Percentiles rank a stretch among this genome's conserved stretches.
Conservation (phyloP, 2,113 vertebrate genomes). For the Daboia siamensis region DNA sequence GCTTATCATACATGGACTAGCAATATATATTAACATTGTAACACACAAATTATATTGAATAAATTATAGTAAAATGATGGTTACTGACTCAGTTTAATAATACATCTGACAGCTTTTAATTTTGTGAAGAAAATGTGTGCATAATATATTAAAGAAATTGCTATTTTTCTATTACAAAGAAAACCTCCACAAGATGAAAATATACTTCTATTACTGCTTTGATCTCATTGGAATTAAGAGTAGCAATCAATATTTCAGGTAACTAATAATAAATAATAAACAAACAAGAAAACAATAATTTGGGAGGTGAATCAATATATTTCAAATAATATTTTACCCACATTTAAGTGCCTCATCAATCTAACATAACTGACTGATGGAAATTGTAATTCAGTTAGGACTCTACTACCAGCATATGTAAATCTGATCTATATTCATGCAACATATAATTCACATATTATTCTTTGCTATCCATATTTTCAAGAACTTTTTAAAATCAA, state of each 20-base stretch:
- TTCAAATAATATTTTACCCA: background rate
- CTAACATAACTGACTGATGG: background rate
- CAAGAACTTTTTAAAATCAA: background rate
- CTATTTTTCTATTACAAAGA: conserved; percentile 37
- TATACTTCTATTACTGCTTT: background rate
- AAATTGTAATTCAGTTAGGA: background rate
- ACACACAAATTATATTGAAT: conserved; percentile 13
- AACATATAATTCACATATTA: background rate
- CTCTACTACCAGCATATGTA: background rate
- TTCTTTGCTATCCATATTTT: background rate
- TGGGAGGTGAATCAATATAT: background rate
- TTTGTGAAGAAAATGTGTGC: background rate
- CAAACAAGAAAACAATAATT: background rate
- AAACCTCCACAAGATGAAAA: background rate
- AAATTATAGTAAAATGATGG: background rate
- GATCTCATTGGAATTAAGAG: conserved; percentile 6
- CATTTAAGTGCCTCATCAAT: background rate
- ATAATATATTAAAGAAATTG: conserved; percentile 40
- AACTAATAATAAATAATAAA: background rate
- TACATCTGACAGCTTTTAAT: background rate
- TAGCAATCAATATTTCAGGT: background rate
- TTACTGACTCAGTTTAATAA: background rate
- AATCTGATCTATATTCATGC: background rate
- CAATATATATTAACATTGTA: background rate
- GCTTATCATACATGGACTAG: background rate